Base-by-base conservation (phyloP, 2,113 vertebrate genomes). In the Cyphomyrus plagiostoma region DNA sequence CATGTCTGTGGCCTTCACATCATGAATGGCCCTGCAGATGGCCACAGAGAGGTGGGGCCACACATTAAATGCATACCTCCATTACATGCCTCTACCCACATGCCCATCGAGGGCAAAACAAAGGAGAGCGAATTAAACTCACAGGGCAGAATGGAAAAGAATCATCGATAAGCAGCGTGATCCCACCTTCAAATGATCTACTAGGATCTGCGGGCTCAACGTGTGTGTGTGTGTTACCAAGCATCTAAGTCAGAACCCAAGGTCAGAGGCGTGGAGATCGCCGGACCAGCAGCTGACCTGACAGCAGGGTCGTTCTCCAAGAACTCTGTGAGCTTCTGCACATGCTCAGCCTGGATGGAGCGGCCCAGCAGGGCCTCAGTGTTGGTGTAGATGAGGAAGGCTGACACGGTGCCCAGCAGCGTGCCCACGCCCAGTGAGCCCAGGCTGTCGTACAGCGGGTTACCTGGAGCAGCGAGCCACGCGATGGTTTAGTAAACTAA, bases 371-470 rank as follows among this genome's bases (percentile, higher is more conserved):
- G 96, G 3, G 98, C 98, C 94, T 99, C 97, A 0, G 98, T 99
- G 94, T 99, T 99, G 1, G 97, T 98, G 95, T 99, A 99, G 95
- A 99, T 99, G 1, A 99, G 97, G 94, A 99, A 99, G 0, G 97
- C 96, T 0, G 98, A 99, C 89, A 99, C 98, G 0, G 95, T 82
- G 42, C 98, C 98, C 90, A 99, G 91, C 91, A 99, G 92, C 0
- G 98, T 98, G 88, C 98, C 98, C 52, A 99, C 97, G 19, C 98
- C 97, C 2, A 99, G 94, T 35, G 98, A 99, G 1, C 98, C 98
- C 52, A 99, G 91, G 21, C 98, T 97, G 94, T 99, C 98, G 48
- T 98, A 99, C 91, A 95, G 91, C 0, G 98, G 97, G 91, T 99
- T 99, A 91, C 98, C 98, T 96, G 88, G 9, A 77, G 86, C 35